Conservation (phyloP, 2,113 vertebrate species). For the Equus przewalskii region DNA sequence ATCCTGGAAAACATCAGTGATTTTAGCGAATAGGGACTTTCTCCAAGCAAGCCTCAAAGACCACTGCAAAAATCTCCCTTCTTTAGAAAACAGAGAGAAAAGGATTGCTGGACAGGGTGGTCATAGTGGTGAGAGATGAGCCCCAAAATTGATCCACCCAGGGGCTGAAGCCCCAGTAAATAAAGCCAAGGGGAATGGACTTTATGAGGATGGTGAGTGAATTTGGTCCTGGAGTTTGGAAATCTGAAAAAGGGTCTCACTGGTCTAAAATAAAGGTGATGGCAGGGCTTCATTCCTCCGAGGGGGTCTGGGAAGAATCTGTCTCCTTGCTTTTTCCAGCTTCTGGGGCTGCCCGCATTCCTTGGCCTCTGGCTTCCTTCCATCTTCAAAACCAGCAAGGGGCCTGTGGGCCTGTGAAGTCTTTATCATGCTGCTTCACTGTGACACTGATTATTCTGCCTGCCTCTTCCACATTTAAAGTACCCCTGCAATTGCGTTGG, state of each 20-base stretch:
- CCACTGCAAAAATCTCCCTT: background rate
- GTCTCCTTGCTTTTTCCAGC: background rate
- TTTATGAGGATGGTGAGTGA: background rate
- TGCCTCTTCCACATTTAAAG: background rate
- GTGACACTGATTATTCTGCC: background rate
- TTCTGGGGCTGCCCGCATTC: background rate
- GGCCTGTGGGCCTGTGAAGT: background rate
- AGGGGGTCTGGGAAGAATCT: background rate
- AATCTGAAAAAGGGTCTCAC: background rate
- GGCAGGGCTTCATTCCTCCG: background rate
- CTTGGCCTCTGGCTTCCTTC: background rate
- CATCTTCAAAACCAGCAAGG: conserved; percentile 23
- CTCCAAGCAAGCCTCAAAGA: background rate
- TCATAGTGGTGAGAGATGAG: conserved; percentile 6
- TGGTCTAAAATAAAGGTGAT: background rate
- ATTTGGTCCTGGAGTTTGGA: background rate
- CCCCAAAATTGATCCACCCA: background rate
- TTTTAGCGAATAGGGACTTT: background rate
- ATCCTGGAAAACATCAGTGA: background rate
- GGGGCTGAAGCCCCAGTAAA: background rate
- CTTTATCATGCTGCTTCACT: background rate
- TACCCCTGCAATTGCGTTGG: background rate
- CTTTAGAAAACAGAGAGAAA: background rate
- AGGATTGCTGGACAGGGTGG: background rate
- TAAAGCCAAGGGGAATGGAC: background rate